A percentile compares a stretch with the other conserved stretches of the same genome.
Evolutionary conservation across 2,888 invertebrate species (phyloP).

Genomic region (Lasioglossum leucozonium): DNA sequence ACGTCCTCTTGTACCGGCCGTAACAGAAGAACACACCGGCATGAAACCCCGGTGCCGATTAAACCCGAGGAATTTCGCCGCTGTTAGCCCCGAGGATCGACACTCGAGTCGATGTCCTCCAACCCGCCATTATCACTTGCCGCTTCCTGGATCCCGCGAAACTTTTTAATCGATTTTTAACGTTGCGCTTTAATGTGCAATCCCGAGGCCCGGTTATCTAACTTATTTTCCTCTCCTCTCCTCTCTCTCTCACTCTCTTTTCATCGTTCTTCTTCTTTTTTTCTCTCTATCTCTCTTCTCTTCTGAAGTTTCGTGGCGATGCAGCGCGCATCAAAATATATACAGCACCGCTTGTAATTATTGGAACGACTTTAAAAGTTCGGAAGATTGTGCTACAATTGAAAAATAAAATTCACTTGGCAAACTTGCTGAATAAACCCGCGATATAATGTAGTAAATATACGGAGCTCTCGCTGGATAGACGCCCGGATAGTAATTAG

Average conservation of each 20-base stretch:
- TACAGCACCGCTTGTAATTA: constrained; percentile 7
- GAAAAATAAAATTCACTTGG: neutral
- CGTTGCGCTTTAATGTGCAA: neutral
- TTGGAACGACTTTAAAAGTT: neutral
- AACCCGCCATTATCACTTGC: constrained; percentile 30
- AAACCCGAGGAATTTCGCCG: constrained; percentile 41
- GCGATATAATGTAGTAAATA: neutral
- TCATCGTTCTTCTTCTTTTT: no score
- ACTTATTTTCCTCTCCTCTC: neutral
- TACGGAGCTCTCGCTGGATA: neutral
- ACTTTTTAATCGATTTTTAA: constrained; percentile 13
- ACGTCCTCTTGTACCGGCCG: constrained; percentile 16
- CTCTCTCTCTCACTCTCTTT: neutral
- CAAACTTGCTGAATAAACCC: neutral
- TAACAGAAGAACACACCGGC: constrained; percentile 32
- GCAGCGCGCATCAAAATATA: neutral
- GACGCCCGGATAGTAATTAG: neutral
- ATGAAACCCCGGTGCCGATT: constrained; percentile 36
- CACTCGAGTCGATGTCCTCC: constrained; percentile 23
- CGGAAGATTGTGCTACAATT: constrained; percentile 8
- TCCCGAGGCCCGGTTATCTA: neutral
- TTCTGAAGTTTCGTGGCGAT: neutral
- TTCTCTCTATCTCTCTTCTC: neutral
- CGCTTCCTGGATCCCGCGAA: neutral
- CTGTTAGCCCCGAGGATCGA: constrained; percentile 29